These are phyloP conservation scores for Drosophila carrolli DNA, from an alignment of 1,140 invertebrate genomes.

Conservation along the genomic window DNA sequence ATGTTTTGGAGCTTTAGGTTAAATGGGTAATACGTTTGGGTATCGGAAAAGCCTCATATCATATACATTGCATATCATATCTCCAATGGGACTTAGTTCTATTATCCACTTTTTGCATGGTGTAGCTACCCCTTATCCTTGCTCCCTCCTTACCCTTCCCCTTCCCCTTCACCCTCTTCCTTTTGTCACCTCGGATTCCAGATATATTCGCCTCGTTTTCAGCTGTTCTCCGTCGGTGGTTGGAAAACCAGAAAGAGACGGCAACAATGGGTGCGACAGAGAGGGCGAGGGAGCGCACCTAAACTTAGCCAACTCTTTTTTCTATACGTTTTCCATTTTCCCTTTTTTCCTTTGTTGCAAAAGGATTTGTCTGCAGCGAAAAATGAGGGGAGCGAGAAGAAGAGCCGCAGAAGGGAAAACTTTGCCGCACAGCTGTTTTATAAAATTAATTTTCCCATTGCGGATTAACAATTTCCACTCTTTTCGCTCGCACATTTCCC, in stretches of 20 bases:
- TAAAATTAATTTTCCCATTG: conserved; percentile 84
- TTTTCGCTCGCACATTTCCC: conserved; percentile 30
- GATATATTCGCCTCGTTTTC: conserved; percentile 43
- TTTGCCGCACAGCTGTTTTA: conserved; percentile 75
- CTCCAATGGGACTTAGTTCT: neutral
- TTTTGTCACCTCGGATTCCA: conserved; percentile 62
- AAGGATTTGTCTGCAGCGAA: conserved; percentile 37
- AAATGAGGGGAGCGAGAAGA: conserved; percentile 14
- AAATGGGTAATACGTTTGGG: too few species aligned
- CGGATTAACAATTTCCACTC: conserved; percentile 80
- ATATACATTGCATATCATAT: neutral
- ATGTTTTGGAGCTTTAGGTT: too few species aligned
- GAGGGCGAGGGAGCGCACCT: conserved; percentile 29
- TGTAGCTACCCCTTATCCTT: conserved; percentile 15
- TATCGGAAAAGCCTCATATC: too few species aligned
- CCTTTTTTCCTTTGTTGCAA: conserved; percentile 34
- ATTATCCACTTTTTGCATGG: neutral
- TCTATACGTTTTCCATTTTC: conserved; percentile 48
- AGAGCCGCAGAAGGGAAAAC: conserved; percentile 29
- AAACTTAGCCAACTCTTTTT: conserved; percentile 61
- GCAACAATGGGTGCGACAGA: conserved; percentile 6
- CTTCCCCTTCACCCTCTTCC: neutral
- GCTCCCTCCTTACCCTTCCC: neutral
- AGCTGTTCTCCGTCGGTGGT: conserved; percentile 67
- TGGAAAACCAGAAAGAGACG: conserved; percentile 30